Evolutionary conservation across 2,797 vertebrate genomes (phyloP).

Genomic region (Catamblyrhynchus diadema): DNA sequence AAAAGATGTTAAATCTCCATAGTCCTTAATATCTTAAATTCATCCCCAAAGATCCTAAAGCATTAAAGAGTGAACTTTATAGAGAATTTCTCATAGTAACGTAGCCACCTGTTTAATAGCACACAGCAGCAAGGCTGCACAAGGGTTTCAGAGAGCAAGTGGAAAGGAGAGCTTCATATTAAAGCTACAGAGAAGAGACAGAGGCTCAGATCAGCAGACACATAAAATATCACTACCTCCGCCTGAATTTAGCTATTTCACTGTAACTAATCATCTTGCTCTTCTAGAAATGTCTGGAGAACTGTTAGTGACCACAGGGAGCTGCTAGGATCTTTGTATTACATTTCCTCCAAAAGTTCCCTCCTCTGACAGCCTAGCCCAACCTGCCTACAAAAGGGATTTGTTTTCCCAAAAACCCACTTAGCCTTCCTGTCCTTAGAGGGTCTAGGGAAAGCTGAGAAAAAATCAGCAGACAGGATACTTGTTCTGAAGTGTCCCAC

Average conservation of each 20-base stretch:
- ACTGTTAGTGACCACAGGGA: conserved; percentile 42
- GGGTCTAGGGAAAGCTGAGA: conserved; percentile 16
- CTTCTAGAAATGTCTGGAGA: conserved; percentile 40
- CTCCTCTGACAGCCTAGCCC: conserved; percentile 7
- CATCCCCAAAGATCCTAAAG: neutral
- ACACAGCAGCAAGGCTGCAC: neutral
- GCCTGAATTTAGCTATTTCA: conserved; percentile 13
- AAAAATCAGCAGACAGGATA: conserved; percentile 41
- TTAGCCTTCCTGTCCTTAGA: conserved; percentile 15
- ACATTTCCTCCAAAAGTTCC: conserved; percentile 30
- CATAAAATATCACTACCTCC: neutral
- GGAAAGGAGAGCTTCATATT: neutral
- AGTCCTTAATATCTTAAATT: neutral
- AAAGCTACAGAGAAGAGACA: neutral
- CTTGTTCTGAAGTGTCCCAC: conserved; percentile 3
- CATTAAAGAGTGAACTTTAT: neutral
- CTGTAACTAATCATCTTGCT: conserved; percentile 17
- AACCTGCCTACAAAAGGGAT: conserved; percentile 40
- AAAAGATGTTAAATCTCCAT: neutral
- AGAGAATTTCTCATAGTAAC: neutral
- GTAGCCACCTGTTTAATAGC: neutral
- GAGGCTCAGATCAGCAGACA: neutral
- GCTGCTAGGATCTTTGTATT: conserved; percentile 40
- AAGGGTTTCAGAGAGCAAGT: neutral
- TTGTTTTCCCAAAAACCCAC: conserved; percentile 49